Conservation (phyloP, 2,888 invertebrate genomes). For the Conops quadrifasciatus region DNA sequence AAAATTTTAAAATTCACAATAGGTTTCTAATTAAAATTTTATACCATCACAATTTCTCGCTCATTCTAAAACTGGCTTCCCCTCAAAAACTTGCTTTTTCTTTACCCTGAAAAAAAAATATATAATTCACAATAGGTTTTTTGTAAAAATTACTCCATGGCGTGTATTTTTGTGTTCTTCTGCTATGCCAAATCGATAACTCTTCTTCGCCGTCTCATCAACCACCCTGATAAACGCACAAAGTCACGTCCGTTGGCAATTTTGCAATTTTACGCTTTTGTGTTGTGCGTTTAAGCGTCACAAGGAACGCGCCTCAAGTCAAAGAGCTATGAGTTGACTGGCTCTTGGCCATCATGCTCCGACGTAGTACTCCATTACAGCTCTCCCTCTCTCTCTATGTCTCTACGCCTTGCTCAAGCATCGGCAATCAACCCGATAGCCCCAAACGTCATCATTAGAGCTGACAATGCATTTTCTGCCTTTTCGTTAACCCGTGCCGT, state of each 20-base stretch:
- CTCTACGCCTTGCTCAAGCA: background rate
- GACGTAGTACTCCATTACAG: background rate
- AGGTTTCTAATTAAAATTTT: too few species aligned
- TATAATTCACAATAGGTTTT: background rate
- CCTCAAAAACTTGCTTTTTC: background rate
- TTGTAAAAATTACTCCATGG: too few species aligned
- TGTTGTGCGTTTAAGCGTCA: conserved; percentile 14
- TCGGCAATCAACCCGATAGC: background rate
- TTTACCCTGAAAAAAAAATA: background rate
- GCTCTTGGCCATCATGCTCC: background rate
- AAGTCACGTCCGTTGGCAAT: conserved; percentile 23
- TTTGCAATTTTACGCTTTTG: conserved; percentile 17
- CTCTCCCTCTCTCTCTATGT: background rate
- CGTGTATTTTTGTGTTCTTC: too few species aligned
- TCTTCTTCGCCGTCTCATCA: background rate
- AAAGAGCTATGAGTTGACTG: background rate
- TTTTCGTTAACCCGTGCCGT: background rate
- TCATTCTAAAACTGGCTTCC: too few species aligned
- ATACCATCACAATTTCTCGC: too few species aligned
- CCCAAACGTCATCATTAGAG: background rate
- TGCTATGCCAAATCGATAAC: too few species aligned
- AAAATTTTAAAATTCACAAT: too few species aligned
- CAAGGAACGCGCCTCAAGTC: conserved; percentile 6
- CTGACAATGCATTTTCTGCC: conserved; percentile 7
- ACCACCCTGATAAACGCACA: background rate